phyloP scores from a whole-genome alignment of 2,888 invertebrate species.

The Agrilus biguttatus region DNA sequence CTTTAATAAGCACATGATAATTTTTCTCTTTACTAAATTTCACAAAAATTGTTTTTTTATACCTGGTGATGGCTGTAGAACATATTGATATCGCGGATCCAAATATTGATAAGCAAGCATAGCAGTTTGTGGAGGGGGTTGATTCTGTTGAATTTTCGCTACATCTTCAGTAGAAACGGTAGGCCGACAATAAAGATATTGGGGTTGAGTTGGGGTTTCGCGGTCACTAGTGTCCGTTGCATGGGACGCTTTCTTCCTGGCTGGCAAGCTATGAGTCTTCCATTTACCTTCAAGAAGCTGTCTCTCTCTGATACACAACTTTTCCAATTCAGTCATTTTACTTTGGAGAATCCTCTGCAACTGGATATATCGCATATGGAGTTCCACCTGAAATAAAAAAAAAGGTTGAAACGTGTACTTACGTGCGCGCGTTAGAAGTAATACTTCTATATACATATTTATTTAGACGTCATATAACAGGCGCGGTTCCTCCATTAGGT shows the following conservation, averaged over 20 bases:
- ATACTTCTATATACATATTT: too few relatives aligned
- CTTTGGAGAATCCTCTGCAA: conserved; percentile 70
- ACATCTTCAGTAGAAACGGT: conserved; percentile 74
- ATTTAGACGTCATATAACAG: too few relatives aligned
- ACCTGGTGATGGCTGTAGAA: conserved; percentile 43
- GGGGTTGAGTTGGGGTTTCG: conserved; percentile 36
- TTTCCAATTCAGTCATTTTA: conserved; percentile 73
- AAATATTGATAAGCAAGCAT: conserved; percentile 41
- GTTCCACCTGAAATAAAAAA: conserved; percentile 47
- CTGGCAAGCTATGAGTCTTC: conserved; percentile 81
- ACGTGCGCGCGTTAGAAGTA: too few relatives aligned
- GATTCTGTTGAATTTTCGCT: conserved; percentile 29
- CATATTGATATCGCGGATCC: conserved; percentile 57
- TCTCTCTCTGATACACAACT: conserved; percentile 64
- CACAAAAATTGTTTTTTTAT: too few relatives aligned
- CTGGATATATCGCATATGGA: conserved; percentile 86
- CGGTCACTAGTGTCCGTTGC: conserved; percentile 35
- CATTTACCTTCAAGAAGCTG: conserved; percentile 74
- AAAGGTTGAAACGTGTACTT: too few relatives aligned
- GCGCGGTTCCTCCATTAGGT: too few relatives aligned
- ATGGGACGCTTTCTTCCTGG: conserved; percentile 63
- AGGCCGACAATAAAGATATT: conserved; percentile 52
- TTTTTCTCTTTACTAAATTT: too few relatives aligned
- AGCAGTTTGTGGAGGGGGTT: conserved; percentile 23
- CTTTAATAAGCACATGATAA: too few relatives aligned